phyloP scores from a whole-genome alignment of 2,113 vertebrate genomes.

The Propithecus coquereli region DNA sequence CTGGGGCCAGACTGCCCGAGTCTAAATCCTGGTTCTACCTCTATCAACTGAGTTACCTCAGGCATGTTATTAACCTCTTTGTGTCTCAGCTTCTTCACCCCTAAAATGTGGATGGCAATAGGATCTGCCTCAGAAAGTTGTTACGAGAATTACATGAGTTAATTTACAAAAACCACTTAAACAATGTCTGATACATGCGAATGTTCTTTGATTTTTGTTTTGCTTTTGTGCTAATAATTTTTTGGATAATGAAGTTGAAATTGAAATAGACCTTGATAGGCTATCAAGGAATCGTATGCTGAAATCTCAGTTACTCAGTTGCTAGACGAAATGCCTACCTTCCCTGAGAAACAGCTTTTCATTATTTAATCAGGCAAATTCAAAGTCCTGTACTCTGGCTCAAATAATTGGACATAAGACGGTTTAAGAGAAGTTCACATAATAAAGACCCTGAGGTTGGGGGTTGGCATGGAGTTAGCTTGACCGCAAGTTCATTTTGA shows the following conservation, averaged over 20 bases:
- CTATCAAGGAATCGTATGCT: neutral
- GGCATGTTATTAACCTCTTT: neutral
- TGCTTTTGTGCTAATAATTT: neutral
- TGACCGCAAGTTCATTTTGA: neutral
- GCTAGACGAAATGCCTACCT: neutral
- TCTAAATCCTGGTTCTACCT: neutral
- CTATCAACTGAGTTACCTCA: neutral
- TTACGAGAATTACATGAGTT: too few species aligned
- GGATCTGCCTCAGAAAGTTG: too few species aligned
- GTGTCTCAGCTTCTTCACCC: neutral
- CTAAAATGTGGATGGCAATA: neutral
- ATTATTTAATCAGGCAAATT: neutral
- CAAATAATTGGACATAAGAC: neutral
- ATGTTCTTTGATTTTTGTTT: neutral
- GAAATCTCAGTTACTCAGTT: neutral
- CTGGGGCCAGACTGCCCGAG: neutral
- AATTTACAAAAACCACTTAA: neutral
- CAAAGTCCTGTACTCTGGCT: neutral
- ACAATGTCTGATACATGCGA: neutral
- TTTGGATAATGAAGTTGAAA: neutral
- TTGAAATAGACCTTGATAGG: neutral
- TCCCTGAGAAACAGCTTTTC: neutral
- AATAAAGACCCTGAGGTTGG: neutral
- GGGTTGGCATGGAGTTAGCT: neutral
- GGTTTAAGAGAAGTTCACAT: neutral